These are phyloP conservation scores for Crotophaga sulcirostris DNA, from an alignment of 2,113 vertebrate species.

Conservation along the genomic window DNA sequence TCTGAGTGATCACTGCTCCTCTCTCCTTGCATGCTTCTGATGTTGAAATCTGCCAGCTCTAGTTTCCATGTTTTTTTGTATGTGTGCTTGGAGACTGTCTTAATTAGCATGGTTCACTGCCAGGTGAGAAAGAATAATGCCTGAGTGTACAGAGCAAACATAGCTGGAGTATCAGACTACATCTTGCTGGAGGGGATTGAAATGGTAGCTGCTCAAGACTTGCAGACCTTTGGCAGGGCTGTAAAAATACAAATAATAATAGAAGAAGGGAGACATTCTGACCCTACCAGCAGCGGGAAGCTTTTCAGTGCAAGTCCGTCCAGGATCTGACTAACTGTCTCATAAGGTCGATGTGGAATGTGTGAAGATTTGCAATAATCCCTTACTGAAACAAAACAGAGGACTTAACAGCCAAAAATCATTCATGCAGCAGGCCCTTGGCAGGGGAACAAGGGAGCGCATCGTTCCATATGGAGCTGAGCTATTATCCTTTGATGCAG, in stretches of 20 bases:
- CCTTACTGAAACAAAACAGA: slow-evolving; percentile 15
- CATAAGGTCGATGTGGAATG: not conserved
- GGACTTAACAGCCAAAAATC: not conserved
- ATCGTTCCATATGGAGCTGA: slow-evolving; percentile 25
- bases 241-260: slow-evolving; percentile 36
- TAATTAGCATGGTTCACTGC: slow-evolving; percentile 43
- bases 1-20: not conserved
- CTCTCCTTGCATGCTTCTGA: not conserved
- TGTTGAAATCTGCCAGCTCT: slow-evolving; percentile 28
- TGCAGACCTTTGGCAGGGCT: slow-evolving; percentile 23
- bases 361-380: slow-evolving; percentile 33
- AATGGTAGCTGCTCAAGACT: slow-evolving; percentile 55
- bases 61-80: slow-evolving; percentile 4
- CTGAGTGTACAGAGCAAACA: slow-evolving; percentile 1
- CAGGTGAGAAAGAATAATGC: slow-evolving; percentile 46
- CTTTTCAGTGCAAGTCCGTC: not conserved
- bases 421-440: slow-evolving; percentile 7
- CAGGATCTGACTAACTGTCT: slow-evolving; percentile 36
- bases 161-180: slow-evolving; percentile 41
- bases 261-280: slow-evolving; percentile 16
- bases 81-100: slow-evolving; percentile 7
- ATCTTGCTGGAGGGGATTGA: slow-evolving; percentile 10
- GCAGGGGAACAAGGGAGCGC: not conserved
- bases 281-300: not conserved
- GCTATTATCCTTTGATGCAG: not conserved